Base-by-base conservation (phyloP, 2,888 invertebrate genomes). In the Drosophila neotestacea region DNA sequence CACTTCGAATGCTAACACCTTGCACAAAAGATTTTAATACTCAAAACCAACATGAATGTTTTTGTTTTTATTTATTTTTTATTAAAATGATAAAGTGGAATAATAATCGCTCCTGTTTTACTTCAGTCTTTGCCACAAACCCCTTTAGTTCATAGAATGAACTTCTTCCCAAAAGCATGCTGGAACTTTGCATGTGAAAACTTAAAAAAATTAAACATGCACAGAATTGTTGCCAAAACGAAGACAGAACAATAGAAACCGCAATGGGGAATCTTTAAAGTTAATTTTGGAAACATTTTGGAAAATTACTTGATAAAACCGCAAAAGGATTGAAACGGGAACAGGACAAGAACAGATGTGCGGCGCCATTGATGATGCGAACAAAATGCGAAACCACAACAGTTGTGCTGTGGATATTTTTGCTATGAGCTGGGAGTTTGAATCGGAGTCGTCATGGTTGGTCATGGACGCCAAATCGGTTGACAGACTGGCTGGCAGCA, bases 391-490 rank as follows among this genome's bases (percentile, higher is more conserved):
- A 70, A 75, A 62, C 75, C 75, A 60, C 75, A 75, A 50, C 52
- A 61, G 44, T 58, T 65, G 58, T 65, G 64, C 38, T 50, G 52
- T 38, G 27, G 34, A 36, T 28, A 42, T 47, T 51, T 41, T 62
- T 54, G 34, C 27, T 47, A 42, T 54, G 51, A 22, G 42, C 61
- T 32, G 42, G 13, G 41, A 48, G 48, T 44, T 27, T 30, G n/a
- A 50, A 52, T 44, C 34, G 52, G 52, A 74, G 54, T 71, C 87
- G 85, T 88, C 85, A 85, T 88, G 77, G 74, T 90, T 90, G 90
- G 90, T 88, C 90, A 90, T 90, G 90, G 90, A 90, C 90, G 88
- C 88, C 90, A 85, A 88, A 84, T 90, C 54, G 88, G 81, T 80
- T 90, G 85, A 90, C 88, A 85, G 85, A 85, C 84, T 74, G 70